A percentile compares a stretch with the other conserved stretches of the same genome.
Evolutionary conservation across 2,888 invertebrate species (phyloP).

Genomic region (Pristionchus maxplancki): DNA sequence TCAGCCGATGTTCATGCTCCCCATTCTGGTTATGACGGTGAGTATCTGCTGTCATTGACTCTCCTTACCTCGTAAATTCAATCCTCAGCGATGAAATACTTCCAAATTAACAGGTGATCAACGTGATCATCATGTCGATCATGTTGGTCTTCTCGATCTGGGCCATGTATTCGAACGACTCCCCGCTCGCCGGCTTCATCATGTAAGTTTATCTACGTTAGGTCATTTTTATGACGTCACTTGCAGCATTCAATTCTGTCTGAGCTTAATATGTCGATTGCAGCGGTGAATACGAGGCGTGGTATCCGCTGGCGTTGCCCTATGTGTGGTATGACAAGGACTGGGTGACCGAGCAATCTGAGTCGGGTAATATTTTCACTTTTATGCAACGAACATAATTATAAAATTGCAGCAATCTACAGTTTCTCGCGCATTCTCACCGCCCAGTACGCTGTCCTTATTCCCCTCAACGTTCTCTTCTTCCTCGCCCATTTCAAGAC

Average conservation of each 20-base stretch:
- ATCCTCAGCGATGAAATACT: too few relatives aligned
- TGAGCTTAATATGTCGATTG: background rate
- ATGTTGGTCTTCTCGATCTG: background rate
- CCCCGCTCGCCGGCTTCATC: background rate
- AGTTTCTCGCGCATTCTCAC: background rate
- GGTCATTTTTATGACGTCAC: too few relatives aligned
- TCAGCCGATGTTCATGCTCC: too few relatives aligned
- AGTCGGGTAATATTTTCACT: background rate
- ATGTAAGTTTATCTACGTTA: background rate
- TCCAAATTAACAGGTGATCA: too few relatives aligned
- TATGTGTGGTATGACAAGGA: too few relatives aligned
- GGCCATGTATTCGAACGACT: background rate
- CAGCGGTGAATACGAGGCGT: background rate
- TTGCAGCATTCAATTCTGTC: background rate
- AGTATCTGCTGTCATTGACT: too few relatives aligned
- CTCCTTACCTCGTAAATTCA: too few relatives aligned
- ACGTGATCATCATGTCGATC: background rate
- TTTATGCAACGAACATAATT: background rate
- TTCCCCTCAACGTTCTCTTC: background rate
- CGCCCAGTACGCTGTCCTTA: background rate
- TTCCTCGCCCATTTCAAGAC: background rate
- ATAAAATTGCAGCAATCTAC: background rate
- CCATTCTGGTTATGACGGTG: too few relatives aligned
- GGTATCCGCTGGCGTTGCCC: too few relatives aligned
- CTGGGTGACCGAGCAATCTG: too few relatives aligned